Conservation (phyloP, 2,797 vertebrate genomes). For the Protonibea diacanthus region DNA sequence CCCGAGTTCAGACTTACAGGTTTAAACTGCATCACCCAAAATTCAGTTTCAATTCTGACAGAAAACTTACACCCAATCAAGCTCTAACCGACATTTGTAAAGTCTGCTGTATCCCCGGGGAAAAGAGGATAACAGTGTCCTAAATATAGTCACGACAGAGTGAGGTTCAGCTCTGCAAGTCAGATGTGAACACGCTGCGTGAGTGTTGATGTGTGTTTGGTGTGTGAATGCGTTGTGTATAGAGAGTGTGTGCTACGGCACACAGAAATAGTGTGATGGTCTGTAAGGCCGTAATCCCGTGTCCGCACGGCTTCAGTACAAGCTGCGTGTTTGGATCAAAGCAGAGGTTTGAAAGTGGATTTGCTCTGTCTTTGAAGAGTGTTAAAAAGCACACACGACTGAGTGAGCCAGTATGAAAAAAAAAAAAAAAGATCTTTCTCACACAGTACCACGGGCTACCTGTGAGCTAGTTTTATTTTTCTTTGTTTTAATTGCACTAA, state of each 20-base stretch:
- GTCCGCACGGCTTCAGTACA: slow-evolving; percentile 33
- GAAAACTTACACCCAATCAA: slow-evolving; percentile 15
- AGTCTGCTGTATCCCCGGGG: slow-evolving; percentile 34
- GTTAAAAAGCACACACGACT: slow-evolving; percentile 42
- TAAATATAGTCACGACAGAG: slow-evolving; percentile 61
- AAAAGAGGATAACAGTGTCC: slow-evolving; percentile 43
- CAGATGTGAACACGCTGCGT: slow-evolving; percentile 43
- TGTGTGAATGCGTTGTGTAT: slow-evolving; percentile 38
- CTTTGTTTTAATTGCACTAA: slow-evolving; percentile 2
- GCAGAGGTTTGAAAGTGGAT: slow-evolving; percentile 61
- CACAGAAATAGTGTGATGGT: slow-evolving; percentile 59
- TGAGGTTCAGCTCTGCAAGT: slow-evolving; percentile 42
- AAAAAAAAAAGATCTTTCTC: slow-evolving; percentile 19
- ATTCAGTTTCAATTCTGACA: slow-evolving; percentile 1
- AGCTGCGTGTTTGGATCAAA: slow-evolving; percentile 66
- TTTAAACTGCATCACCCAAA: slow-evolving; percentile 29
- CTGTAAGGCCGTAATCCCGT: slow-evolving; percentile 56
- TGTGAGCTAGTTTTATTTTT: slow-evolving; percentile 10
- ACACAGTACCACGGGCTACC: background rate
- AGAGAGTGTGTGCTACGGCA: slow-evolving; percentile 14
- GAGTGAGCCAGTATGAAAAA: slow-evolving; percentile 4
- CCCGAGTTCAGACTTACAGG: slow-evolving; percentile 26
- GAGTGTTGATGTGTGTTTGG: slow-evolving; percentile 34
- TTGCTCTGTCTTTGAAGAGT: slow-evolving; percentile 67
- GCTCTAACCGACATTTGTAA: slow-evolving; percentile 31